Base-by-base conservation (phyloP, 2,797 vertebrate species). In the Gymnoscopelus braueri region DNA sequence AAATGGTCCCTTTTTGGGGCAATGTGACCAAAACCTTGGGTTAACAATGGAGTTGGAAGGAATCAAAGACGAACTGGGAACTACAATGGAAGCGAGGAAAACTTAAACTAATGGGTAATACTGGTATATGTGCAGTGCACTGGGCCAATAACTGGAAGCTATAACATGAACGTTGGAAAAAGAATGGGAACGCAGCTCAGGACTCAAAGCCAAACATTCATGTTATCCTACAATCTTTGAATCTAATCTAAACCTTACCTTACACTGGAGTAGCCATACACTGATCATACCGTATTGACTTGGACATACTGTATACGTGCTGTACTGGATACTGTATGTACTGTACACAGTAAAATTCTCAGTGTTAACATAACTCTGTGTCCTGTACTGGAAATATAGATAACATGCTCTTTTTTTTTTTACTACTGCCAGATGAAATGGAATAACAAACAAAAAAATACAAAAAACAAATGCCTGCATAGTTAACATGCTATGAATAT, bases 231-330 rank as follows among this genome's bases (percentile, higher is more conserved):
- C 66, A 66, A 70, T 67, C 75, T 84, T 79, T 85, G 74, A 83
- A 57, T 72, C 63, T 81, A 80, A 83, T 72, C 63, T 68, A 74
- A 74, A 82, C 74, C 60, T 68, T 74, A 82, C 78, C 53, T 81
- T 84, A 85, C 88, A 91, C 87, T 88, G 88, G 88, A 87, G 84
- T 90, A 88, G 83, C 75, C 58, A 32, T 19, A 83, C 83, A 89
- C 86, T 90, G 89, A 87, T 82, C 77, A 58, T 81, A 74, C 65
- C 60, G 75, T 81, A 67, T 75, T 65, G 75, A 87, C 60, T 71
- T 86, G 88, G 79, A 83, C 63, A 77, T 81, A 69, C 70, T 87
- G 74, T 60, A 67, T 32, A 57, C 85, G 72, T 84, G 78, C 84
- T 85, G 79, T 87, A 89, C 80, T 80, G 79, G 84, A 65, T 35